Evolutionary conservation across 2,888 invertebrate genomes (phyloP).

Genomic region (Drosophila mettleri): DNA sequence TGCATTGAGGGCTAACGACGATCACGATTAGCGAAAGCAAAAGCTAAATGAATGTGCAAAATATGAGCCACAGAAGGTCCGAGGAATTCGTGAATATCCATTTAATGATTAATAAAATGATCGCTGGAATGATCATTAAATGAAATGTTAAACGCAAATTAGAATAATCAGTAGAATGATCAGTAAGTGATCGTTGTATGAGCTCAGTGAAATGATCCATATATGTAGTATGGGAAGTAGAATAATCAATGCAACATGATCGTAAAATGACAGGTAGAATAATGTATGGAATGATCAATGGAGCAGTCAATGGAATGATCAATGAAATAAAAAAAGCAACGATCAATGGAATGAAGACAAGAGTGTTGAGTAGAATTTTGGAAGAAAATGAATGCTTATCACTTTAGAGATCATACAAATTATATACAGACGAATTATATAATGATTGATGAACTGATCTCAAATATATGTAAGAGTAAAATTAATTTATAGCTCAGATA

Average conservation of each 20-base stretch:
- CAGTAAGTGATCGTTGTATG: background rate
- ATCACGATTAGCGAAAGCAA: constrained; percentile 28
- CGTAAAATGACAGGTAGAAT: background rate
- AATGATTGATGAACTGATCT: background rate
- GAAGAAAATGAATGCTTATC: background rate
- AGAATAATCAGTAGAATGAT: background rate
- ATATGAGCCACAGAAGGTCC: constrained; percentile 20
- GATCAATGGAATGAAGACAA: background rate
- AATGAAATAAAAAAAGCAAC: background rate
- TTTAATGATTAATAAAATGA: constrained; percentile 7
- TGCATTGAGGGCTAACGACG: constrained; percentile 18
- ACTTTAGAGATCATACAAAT: too few species aligned
- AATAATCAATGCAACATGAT: background rate
- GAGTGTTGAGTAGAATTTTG: background rate
- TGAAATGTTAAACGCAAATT: constrained; percentile 2
- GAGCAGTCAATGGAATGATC: background rate
- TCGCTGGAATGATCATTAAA: constrained; percentile 3
- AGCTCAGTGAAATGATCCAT: background rate
- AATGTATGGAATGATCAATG: constrained; percentile 4
- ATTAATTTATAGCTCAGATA: background rate
- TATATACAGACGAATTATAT: too few species aligned
- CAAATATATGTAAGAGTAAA: background rate
- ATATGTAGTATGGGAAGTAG: background rate
- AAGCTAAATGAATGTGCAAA: constrained; percentile 29
- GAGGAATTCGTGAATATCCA: constrained; percentile 14